Evolutionary conservation across 2,888 invertebrate species (phyloP).

Genomic region (Drosophila pseudotakahashii): DNA sequence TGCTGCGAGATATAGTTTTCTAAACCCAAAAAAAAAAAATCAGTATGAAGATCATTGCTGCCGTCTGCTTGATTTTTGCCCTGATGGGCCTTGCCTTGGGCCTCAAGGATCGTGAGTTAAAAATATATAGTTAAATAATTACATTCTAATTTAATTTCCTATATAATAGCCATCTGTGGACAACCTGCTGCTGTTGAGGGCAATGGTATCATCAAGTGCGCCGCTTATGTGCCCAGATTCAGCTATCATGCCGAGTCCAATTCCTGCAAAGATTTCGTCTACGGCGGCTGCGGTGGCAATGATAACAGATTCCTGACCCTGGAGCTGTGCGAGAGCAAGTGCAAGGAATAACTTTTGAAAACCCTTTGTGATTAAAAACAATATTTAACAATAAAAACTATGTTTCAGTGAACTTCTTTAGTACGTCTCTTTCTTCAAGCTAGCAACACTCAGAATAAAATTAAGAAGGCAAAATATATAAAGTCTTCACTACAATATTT

Average conservation of each 20-base stretch:
- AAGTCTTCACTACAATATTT: too few species aligned
- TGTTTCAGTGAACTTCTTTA: neutral
- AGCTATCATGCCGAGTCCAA: constrained; percentile 39
- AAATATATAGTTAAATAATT: too few species aligned
- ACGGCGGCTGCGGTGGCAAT: constrained; percentile 75
- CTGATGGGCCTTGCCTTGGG: constrained; percentile 53
- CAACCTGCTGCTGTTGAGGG: constrained; percentile 41
- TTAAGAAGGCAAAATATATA: too few species aligned
- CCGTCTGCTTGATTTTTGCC: constrained; percentile 53
- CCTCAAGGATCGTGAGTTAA: constrained; percentile 61
- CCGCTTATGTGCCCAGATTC: constrained; percentile 43
- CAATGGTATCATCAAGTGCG: constrained; percentile 56
- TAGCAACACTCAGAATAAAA: too few species aligned
- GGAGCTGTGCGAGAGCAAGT: constrained; percentile 51
- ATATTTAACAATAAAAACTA: neutral
- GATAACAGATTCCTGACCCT: constrained; percentile 51
- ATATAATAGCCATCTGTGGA: constrained; percentile 39
- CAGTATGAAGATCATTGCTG: constrained; percentile 53
- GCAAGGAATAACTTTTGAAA: constrained; percentile 28
- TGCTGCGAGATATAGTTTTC: constrained; percentile 9
- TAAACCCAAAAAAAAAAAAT: neutral
- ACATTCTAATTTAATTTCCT: neutral
- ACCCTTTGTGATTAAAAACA: neutral
- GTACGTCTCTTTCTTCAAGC: neutral
- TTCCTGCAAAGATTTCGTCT: constrained; percentile 56